Evolutionary conservation across 2,888 invertebrate genomes (phyloP), one percentile per base, ranked within the genome.

Genomic region (Halictus ligatus): DNA sequence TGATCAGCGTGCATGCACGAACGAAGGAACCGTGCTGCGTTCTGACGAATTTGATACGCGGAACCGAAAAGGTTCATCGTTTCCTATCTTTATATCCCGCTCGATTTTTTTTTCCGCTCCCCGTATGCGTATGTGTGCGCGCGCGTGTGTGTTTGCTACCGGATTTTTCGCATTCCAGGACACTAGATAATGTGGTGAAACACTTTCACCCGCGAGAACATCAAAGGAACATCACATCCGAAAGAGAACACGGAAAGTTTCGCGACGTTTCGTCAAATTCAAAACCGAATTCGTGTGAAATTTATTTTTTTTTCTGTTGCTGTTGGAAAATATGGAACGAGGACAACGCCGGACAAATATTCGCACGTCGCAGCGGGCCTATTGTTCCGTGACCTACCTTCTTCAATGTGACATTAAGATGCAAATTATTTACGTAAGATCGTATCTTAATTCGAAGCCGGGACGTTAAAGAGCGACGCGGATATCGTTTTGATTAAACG

Each of bases 1-100:
- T 74, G 77, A 83, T 82, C 82, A 76, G 75, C 82, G 81, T 69
- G 67, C 81, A 78, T 84, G 80, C 67, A 35, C 43, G 50, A 40
- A 29, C 48, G 74, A 85, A 81, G 82, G 89, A 80, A 84, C 67
- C 67, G 40, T 58, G 81, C 71, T 29, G 29, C 12, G 72, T 43
- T 43, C 67, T 73, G 25, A 69, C 50, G 46, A 80, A 71, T 81
- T 60, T 40, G 13, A 60, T 25, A 40, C 29, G 25, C n/a, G 48
- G 6, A 48, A 58, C 21, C 54, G 58, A 67, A 82, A 46, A 69
- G 29, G 21, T 71, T 58, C 46, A 60, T 75, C 73, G 69, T 40
- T 40, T n/a, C 43, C 67, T 29, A 67, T 35, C 67, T 18, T 67
- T 18, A 2, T 18, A 29, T 67, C 21, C 10, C 29, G 13, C 67